A percentile compares a stretch with the other conserved stretches of the same genome.
phyloP scores from a whole-genome alignment of 2,113 vertebrate genomes.

The Poicephalus meyeri region DNA sequence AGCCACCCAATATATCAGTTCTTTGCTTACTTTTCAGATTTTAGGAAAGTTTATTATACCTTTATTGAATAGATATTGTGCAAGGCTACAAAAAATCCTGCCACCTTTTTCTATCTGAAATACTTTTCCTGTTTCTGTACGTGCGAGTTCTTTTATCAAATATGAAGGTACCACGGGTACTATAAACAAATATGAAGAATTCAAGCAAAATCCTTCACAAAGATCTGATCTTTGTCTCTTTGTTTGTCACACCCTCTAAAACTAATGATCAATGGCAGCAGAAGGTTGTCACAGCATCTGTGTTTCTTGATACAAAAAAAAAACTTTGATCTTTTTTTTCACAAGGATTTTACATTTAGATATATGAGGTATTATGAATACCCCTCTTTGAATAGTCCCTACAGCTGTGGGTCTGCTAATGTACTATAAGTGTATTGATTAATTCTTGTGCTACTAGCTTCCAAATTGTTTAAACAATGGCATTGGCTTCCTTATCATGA shows the following conservation, averaged over 20 bases:
- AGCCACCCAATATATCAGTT: not conserved
- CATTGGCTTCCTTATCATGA: not conserved
- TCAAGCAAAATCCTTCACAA: not conserved
- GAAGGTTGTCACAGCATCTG: not conserved
- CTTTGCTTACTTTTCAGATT: not conserved
- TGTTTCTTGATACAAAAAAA: not conserved
- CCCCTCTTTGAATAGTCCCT: not conserved
- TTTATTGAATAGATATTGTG: not conserved
- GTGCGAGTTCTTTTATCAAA: not conserved
- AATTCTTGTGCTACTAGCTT: not conserved
- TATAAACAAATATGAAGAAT: not conserved
- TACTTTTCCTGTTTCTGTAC: not conserved
- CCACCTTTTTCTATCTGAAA: not conserved
- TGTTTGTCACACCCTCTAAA: not conserved
- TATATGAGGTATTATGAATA: not conserved
- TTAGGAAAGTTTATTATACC: not conserved
- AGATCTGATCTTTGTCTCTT: not conserved
- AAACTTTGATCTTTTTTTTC: not conserved
- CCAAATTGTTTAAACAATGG: not conserved
- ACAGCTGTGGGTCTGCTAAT: not conserved
- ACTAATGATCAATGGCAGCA: not conserved
- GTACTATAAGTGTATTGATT: not conserved
- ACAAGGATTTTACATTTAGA: not conserved
- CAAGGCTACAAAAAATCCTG: not conserved
- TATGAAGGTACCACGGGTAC: not conserved